Evolutionary conservation across 1,140 invertebrate species (phyloP).

Genomic region (Drosophila rhopaloa): DNA sequence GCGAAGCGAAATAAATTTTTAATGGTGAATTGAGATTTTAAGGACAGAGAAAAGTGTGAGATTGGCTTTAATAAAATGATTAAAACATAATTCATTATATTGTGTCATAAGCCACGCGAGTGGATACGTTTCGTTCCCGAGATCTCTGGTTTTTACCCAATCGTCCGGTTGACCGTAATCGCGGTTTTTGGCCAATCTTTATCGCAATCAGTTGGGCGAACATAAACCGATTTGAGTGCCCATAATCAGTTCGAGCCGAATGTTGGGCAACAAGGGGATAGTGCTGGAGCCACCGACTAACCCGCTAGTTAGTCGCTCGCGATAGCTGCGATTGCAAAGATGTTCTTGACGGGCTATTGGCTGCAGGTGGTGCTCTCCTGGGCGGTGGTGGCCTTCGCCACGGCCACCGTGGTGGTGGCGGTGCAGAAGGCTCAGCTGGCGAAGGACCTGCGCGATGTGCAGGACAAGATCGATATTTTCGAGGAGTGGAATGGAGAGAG

Average conservation of each 20-base stretch:
- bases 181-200: slow-evolving; percentile 22
- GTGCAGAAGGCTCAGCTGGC: slow-evolving; percentile 57
- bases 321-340: slow-evolving; percentile 52
- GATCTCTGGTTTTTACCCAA: slow-evolving; percentile 8
- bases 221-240: slow-evolving; percentile 49
- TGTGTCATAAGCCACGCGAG: neutral
- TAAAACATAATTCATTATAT: neutral
- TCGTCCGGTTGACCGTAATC: slow-evolving; percentile 24
- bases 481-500: slow-evolving; percentile 8
- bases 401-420: slow-evolving; percentile 83
- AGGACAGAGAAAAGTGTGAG: neutral
- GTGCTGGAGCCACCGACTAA: slow-evolving; percentile 1
- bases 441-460: slow-evolving; percentile 53
- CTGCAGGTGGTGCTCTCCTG: slow-evolving; percentile 47
- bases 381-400: slow-evolving; percentile 73
- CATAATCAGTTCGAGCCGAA: slow-evolving; percentile 26
- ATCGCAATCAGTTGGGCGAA: slow-evolving; percentile 24
- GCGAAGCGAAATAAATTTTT: neutral
- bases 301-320: slow-evolving; percentile 50
- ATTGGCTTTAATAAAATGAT: neutral
- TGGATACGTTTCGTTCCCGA: too few relatives aligned
- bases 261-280: slow-evolving; percentile 31
- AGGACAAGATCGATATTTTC: slow-evolving; percentile 56
- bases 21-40: neutral
- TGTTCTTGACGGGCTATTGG: slow-evolving; percentile 40